These are phyloP conservation scores for Oxyruncus cristatus DNA, from an alignment of 2,113 vertebrate species.

Conservation along the genomic window DNA sequence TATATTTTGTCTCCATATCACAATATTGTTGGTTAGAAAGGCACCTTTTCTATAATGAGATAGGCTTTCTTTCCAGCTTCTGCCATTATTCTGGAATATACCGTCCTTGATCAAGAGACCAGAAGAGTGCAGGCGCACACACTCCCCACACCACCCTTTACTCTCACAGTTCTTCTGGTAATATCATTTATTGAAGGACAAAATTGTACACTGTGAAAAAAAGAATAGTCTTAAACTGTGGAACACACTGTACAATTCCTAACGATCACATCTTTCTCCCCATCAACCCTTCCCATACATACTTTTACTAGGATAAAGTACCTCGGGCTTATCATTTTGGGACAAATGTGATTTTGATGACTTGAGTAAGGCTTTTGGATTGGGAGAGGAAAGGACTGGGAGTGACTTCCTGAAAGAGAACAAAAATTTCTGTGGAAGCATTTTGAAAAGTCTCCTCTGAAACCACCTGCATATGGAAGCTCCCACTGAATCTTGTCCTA, in stretches of 20 bases:
- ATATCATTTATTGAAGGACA: background rate
- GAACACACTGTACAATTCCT: background rate
- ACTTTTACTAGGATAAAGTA: background rate
- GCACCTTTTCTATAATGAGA: background rate
- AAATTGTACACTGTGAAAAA: background rate
- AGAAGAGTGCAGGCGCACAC: rapidly evolving
- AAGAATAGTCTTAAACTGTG: background rate
- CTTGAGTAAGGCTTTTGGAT: background rate
- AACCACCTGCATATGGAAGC: background rate
- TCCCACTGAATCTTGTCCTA: background rate
- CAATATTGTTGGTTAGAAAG: background rate
- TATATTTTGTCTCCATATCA: background rate
- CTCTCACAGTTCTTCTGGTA: background rate
- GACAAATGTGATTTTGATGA: background rate
- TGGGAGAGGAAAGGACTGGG: background rate
- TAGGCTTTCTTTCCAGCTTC: background rate
- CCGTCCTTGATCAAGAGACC: background rate
- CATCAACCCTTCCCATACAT: background rate
- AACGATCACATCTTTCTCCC: background rate
- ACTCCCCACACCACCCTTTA: background rate
- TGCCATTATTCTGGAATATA: background rate
- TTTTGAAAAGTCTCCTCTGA: background rate
- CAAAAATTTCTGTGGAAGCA: background rate
- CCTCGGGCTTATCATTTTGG: background rate
- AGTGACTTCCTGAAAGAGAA: background rate